Evolutionary conservation across 1,140 invertebrate species (phyloP).

Genomic region (Plutomurus gul): DNA sequence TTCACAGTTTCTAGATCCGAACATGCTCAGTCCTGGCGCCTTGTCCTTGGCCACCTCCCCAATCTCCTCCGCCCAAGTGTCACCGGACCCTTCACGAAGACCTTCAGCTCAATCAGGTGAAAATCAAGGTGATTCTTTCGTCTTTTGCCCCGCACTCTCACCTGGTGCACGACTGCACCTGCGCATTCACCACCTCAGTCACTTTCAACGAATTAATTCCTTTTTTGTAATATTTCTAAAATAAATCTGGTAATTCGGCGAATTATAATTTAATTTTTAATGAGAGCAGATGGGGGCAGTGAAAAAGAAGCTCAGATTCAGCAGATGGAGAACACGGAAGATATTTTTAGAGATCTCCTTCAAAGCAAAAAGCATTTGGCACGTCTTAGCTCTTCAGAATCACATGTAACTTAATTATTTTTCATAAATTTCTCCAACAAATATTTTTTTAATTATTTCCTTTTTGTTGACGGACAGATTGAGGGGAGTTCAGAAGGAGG

Average conservation of each 20-base stretch:
- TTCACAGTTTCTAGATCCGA: conserved; percentile 52
- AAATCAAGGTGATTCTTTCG: neutral
- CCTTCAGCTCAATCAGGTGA: conserved; percentile 51
- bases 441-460: neutral
- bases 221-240: neutral
- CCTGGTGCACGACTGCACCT: too few species aligned
- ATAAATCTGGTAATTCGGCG: too few species aligned
- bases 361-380: conserved; percentile 84
- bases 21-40: conserved; percentile 56
- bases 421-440: neutral
- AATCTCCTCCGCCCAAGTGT: conserved; percentile 58
- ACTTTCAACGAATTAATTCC: neutral
- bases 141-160: too few species aligned
- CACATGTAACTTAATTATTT: conserved; percentile 43
- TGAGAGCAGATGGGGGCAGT: conserved; percentile 45
- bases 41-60: conserved; percentile 65
- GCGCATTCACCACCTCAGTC: too few species aligned
- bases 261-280: conserved; percentile 20
- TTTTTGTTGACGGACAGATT: conserved; percentile 40
- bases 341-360: conserved; percentile 86
- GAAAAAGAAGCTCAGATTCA: conserved; percentile 45
- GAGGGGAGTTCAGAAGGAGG: conserved; percentile 3
- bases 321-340: conserved; percentile 63
- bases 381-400: conserved; percentile 56
- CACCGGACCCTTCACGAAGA: conserved; percentile 49